Percentiles rank a stretch among this genome's conserved stretches.
Conservation (phyloP, 2,888 invertebrate species). For the Apoderus coryli region DNA sequence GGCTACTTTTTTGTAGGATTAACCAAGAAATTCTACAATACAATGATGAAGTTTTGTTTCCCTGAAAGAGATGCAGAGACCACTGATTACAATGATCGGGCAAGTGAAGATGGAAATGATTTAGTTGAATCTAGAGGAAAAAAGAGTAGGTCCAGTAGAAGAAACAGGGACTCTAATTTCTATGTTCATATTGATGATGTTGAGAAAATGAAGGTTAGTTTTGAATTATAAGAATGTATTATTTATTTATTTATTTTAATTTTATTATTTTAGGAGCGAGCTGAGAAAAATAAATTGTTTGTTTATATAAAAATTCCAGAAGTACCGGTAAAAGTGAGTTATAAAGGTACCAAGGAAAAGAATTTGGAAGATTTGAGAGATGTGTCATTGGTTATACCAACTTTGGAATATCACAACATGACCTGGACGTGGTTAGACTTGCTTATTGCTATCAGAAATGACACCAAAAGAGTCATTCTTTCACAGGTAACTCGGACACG, state of each 20-base stretch:
- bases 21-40: constrained; percentile 93
- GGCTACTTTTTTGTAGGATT: constrained; percentile 38
- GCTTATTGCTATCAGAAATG: constrained; percentile 86
- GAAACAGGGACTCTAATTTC: constrained; percentile 72
- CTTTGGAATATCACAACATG: constrained; percentile 95
- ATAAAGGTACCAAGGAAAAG: constrained; percentile 97
- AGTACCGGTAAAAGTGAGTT: constrained; percentile 68
- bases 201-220: constrained; percentile 79
- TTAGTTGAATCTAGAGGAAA: constrained; percentile 30
- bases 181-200: constrained; percentile 90
- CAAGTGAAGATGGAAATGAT: constrained; percentile 45
- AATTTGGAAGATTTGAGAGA: constrained; percentile 93
- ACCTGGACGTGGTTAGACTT: constrained; percentile 99
- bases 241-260: constrained; percentile 9
- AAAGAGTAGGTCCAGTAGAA: constrained; percentile 30
- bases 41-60: constrained; percentile 95
- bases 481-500: no score
- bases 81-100: constrained; percentile 45
- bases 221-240: constrained; percentile 1
- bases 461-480: constrained; percentile 73
- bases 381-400: constrained; percentile 86
- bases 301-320: constrained; percentile 98
- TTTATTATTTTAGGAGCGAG: constrained; percentile 59
- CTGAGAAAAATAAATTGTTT: constrained; percentile 96
- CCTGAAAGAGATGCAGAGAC: constrained; percentile 83